Base-by-base conservation (phyloP, 2,113 vertebrate genomes). In the Calyptommatus sinebrachiatus region DNA sequence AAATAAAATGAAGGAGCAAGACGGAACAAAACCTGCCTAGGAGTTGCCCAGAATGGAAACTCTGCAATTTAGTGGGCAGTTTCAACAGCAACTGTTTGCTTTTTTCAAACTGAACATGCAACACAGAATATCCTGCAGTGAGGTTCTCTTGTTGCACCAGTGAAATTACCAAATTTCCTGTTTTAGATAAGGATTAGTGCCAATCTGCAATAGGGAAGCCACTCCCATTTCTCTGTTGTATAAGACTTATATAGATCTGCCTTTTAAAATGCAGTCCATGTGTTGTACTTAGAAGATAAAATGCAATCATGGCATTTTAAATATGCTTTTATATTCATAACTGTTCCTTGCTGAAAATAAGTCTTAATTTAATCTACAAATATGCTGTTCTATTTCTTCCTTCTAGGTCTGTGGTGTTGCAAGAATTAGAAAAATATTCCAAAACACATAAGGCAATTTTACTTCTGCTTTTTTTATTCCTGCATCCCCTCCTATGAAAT, bases 401-500 rank as follows among this genome's bases (percentile, higher is more conserved):
- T 65, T 20, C 35, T 57, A 26, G 35, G 45, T 29, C 8, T 20
- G 14, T 68, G 28, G 4, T 0, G 21, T 5, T 2, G 7, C 48
- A 79, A 53, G 26, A 79, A 65, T 20, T n/a, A 67, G 48, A 65
- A 67, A 80, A 82, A 79, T 16, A 46, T 79, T 84, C 45, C 77
- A 21, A 41, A 71, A 24, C 28, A 29, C 53, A 57, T 14, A 85
- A 77, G 14, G n/a, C 10, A 74, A 75, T 66, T 9, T 65, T 53
- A 77, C 29, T 74, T 69, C 71, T 81, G 78, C 78, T 60, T 74
- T 81, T 14, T 16, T 31, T n/a, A 41, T 26, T 50, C 71, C 67
- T 57, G 21, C 79, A 81, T 29, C 78, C 60, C 71, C 79, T 14
- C 63, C 88, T 84, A 57, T 69, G 76, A 87, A 89, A 86, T 80